Base-by-base conservation (phyloP, 2,797 vertebrate genomes). In the Phyllotis vaccarum region DNA sequence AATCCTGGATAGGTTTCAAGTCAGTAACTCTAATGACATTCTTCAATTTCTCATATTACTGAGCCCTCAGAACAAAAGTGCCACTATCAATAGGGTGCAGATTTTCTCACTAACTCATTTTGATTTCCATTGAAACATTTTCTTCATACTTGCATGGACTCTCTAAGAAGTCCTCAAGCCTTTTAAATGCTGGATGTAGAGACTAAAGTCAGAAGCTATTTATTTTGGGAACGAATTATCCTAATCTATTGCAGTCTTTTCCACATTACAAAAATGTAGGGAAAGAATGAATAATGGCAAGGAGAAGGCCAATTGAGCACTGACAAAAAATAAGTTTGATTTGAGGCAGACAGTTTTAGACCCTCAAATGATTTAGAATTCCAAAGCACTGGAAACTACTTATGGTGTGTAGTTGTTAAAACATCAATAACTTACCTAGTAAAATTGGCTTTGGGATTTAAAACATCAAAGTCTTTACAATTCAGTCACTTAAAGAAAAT, bases 211-310 rank as follows among this genome's bases (percentile, higher is more conserved):
- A 89, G 80, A 96, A 95, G 96, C 74, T 96, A 97, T 96, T 95
- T 96, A 97, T 96, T 96, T 97, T 76, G 90, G 74, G 96, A 97
- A 97, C 96, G 90, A 96, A 90, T 95, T 91, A 95, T 88, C 94
- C 95, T 96, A 95, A 97, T 97, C 93, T 96, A 87, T 88, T 93
- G 82, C 37, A 93, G 81, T 29, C 94, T 95, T 95, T 97, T 96
- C 62, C 49, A 91, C 46, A 83, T 74, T 88, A 74, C 90, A 86
- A 91, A 96, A 97, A 82, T 80, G 27, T 74, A 68, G 56, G 62
- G 52, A 82, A 90, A 46, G 94, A 97, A 95, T 83, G 83, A 95
- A 95, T 66, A 93, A 88, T 78, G 94, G 75, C 60, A 91, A 91
- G 2, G 3, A 49, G 68, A 88, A 46, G 46, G 34, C 79, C 66